Evolutionary conservation across 2,797 vertebrate species (phyloP), one percentile per base, ranked within the genome.

Genomic region (Delichon dasypus): DNA sequence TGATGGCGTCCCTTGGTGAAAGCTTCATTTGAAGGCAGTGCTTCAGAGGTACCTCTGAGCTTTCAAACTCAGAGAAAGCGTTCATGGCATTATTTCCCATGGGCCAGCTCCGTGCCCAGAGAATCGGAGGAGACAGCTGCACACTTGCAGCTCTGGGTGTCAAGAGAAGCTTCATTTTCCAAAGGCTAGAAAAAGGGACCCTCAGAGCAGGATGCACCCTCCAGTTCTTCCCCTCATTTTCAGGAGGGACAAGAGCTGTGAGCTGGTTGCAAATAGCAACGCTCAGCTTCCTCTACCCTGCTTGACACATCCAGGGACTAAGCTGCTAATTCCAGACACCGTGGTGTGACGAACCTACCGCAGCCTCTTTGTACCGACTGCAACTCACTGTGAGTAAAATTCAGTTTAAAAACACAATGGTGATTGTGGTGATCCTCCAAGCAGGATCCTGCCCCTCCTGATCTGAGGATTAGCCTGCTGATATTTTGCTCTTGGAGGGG

Each of bases 401-500:
- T 91, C 42, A 16, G 2, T 76, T 53, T 38, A 61, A 80, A 88
- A 88, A 4, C 32, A 51, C 36, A 34, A 0, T 2, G 25, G 9
- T 45, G 61, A 36, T 0, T 0, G 0, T 16, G 55, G 66, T n/a
- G n/a, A n/a, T n/a, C n/a, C 48, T 88, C 48, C 64, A 36, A 62
- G 73, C 19, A 72, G 45, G 29, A 62, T 25, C 48, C 74, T 90
- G 51, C 36, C 51, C 21, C 1, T 93, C 75, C 44, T 60, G 53
- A 32, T 34, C 5, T 8, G 42, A 80, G 53, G 72, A 45, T 91
- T 47, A 67, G 11, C 14, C 32, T 2, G 2, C 12, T 75, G 80
- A 13, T 66, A 44, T 21, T 93, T 87, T 32, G 18, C 50, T 61
- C 34, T 53, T 67, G 55, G 80, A 50, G 23, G 44, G 42, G 60